These are phyloP conservation scores for Siphamia tubifer DNA, from an alignment of 2,113 vertebrate species.

Conservation along the genomic window DNA sequence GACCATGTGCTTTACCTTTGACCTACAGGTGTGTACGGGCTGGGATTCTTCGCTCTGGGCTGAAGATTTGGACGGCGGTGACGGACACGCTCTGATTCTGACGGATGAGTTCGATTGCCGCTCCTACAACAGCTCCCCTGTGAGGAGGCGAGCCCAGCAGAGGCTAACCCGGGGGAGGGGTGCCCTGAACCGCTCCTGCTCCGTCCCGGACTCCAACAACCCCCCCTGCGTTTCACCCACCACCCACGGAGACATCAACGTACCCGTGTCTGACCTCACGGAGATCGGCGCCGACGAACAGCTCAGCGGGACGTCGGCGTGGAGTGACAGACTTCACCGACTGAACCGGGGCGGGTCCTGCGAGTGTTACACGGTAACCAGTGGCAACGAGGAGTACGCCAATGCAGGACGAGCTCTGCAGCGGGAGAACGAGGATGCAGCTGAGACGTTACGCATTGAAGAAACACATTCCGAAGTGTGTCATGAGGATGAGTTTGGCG, in stretches of 20 bases:
- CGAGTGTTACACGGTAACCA: slow-evolving; percentile 38
- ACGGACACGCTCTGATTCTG: slow-evolving; percentile 24
- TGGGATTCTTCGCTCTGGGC: slow-evolving; percentile 72
- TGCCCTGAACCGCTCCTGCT: slow-evolving; percentile 80
- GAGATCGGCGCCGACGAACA: slow-evolving; percentile 74
- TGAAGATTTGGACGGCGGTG: slow-evolving; percentile 60
- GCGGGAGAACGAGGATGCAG: background rate
- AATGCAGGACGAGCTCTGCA: background rate
- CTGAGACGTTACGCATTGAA: background rate
- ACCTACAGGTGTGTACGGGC: slow-evolving; percentile 55
- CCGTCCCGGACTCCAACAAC: slow-evolving; percentile 82
- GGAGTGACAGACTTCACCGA: slow-evolving; percentile 53
- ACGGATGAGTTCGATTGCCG: slow-evolving; percentile 65
- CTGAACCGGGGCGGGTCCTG: slow-evolving; percentile 55
- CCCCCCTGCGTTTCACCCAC: slow-evolving; percentile 62
- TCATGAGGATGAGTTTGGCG: background rate
- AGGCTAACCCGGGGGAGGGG: slow-evolving; percentile 60
- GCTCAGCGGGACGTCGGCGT: slow-evolving; percentile 35
- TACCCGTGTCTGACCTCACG: slow-evolving; percentile 74
- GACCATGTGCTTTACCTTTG: too few species aligned
- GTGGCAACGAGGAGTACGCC: slow-evolving; percentile 13
- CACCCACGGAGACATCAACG: slow-evolving; percentile 69
- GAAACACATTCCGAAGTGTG: background rate
- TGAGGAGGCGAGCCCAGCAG: slow-evolving; percentile 67
- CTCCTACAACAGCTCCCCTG: slow-evolving; percentile 75